phyloP scores from a whole-genome alignment of 2,888 invertebrate genomes.

The Lissocephala sabroskyi region DNA sequence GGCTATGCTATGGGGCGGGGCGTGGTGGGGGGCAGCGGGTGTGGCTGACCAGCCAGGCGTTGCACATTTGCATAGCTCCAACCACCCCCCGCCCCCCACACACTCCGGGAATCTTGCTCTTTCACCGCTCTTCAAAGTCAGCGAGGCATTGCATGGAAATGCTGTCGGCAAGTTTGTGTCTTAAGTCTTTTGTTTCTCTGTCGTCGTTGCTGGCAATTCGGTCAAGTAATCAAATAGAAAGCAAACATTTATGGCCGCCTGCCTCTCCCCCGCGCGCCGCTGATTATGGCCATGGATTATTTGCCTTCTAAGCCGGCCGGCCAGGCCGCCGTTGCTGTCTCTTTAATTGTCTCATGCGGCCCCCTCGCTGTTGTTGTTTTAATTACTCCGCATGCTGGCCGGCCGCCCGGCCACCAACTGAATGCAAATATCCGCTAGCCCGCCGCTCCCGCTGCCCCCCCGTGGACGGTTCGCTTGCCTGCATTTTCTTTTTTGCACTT shows the following conservation, averaged over 20 bases:
- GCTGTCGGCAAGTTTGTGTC: constrained; percentile 36
- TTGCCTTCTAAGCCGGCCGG: background rate
- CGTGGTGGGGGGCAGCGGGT: too few relatives aligned
- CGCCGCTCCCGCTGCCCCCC: constrained; percentile 23
- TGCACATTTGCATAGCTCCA: constrained; percentile 47
- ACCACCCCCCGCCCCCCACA: too few relatives aligned
- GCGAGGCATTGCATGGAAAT: constrained; percentile 5
- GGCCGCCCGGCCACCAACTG: constrained; percentile 18
- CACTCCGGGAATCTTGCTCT: too few relatives aligned
- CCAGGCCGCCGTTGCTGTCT: too few relatives aligned
- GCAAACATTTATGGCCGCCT: constrained; percentile 37
- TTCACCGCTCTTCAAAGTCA: background rate
- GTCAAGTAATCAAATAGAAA: constrained; percentile 58
- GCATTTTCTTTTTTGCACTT: constrained; percentile 49
- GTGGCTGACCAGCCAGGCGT: constrained; percentile 53
- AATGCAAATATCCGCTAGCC: constrained; percentile 23
- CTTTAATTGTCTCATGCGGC: constrained; percentile 40
- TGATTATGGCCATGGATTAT: too few relatives aligned
- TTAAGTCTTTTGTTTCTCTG: constrained; percentile 48
- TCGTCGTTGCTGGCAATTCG: constrained; percentile 34
- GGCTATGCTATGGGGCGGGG: too few relatives aligned
- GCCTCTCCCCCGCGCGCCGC: background rate
- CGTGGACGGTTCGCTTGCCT: constrained; percentile 8
- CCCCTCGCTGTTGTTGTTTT: constrained; percentile 37
- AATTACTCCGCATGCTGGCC: constrained; percentile 50